phyloP scores from a whole-genome alignment of 53 echinoderm and acorn worm genomes.

The Echinarachnius parma region DNA sequence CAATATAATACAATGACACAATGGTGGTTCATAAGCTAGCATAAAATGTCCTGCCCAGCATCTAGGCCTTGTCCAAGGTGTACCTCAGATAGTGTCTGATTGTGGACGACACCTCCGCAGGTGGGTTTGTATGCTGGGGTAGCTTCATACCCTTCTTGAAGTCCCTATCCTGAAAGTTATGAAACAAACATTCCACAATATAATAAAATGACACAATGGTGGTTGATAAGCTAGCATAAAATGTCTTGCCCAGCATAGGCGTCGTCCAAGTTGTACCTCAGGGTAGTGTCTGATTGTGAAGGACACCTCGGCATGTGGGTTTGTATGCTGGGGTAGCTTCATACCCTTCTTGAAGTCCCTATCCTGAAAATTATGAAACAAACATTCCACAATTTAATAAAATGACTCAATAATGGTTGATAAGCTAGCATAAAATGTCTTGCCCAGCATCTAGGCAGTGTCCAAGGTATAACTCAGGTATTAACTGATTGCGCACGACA shows the following conservation, averaged over 20 bases:
- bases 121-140: conserved; percentile 77
- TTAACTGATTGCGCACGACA: too few species aligned
- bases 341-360: conserved; percentile 89
- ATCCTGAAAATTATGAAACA: conserved; percentile 54
- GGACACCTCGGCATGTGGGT: conserved; percentile 84
- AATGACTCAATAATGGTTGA: too few species aligned
- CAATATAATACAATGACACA: too few species aligned
- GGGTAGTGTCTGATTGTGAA: conserved; percentile 80
- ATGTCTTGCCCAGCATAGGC: conserved; percentile 79
- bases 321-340: conserved; percentile 73
- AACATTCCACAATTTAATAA: too few species aligned
- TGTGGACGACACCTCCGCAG: conserved; percentile 82
- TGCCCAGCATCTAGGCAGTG: too few species aligned
- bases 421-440: too few species aligned
- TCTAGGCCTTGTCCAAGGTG: conserved; percentile 87
- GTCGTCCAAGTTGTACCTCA: conserved; percentile 75
- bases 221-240: too few species aligned
- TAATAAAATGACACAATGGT: neutral
- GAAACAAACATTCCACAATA: too few species aligned
- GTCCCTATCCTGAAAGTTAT: conserved; percentile 71
- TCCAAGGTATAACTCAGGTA: too few species aligned
- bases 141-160: conserved; percentile 86
- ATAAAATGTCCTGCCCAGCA: conserved; percentile 87
- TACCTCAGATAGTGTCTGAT: conserved; percentile 82
- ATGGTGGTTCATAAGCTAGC: too few species aligned